A percentile compares a stretch with the other conserved stretches of the same genome.
phyloP scores from a whole-genome alignment of 2,113 vertebrate genomes.

The Numida meleagris region DNA sequence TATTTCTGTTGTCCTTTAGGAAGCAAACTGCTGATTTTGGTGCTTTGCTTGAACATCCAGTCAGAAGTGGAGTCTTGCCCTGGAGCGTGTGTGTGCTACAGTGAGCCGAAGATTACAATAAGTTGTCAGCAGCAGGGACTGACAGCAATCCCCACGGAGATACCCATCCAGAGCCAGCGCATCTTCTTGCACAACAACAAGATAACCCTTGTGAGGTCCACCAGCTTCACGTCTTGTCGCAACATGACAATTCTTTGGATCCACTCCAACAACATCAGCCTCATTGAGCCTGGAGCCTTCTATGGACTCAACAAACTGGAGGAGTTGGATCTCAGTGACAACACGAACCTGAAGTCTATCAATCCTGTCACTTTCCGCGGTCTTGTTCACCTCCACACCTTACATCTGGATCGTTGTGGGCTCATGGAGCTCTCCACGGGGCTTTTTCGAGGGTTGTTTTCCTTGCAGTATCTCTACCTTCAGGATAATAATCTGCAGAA shows the following conservation, averaged over 20 bases:
- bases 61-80: slow-evolving; percentile 87
- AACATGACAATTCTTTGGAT: slow-evolving; percentile 97
- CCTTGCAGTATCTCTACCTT: slow-evolving; percentile 95
- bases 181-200: slow-evolving; percentile 97
- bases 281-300: slow-evolving; percentile 91
- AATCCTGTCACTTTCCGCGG: slow-evolving; percentile 90
- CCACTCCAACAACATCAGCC: slow-evolving; percentile 94
- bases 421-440: slow-evolving; percentile 89
- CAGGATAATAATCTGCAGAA: slow-evolving; percentile 93
- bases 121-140: slow-evolving; percentile 97
- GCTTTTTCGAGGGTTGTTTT: slow-evolving; percentile 91
- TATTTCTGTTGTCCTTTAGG: slow-evolving; percentile 77
- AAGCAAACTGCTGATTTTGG: slow-evolving; percentile 90
- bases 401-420: slow-evolving; percentile 95
- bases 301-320: slow-evolving; percentile 90
- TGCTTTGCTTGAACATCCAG: slow-evolving; percentile 90
- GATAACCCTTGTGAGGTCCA: slow-evolving; percentile 87
- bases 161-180: slow-evolving; percentile 92
- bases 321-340: slow-evolving; percentile 96
- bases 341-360: slow-evolving; percentile 89
- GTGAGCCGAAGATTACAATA: slow-evolving; percentile 91
- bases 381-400: slow-evolving; percentile 90
- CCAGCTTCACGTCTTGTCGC: slow-evolving; percentile 91
- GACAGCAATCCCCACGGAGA: slow-evolving; percentile 88
- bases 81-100: slow-evolving; percentile 93